Evolutionary conservation across 92 coral and sea anemone genomes (phyloP).

Genomic region (Desmophyllum pertusum): DNA sequence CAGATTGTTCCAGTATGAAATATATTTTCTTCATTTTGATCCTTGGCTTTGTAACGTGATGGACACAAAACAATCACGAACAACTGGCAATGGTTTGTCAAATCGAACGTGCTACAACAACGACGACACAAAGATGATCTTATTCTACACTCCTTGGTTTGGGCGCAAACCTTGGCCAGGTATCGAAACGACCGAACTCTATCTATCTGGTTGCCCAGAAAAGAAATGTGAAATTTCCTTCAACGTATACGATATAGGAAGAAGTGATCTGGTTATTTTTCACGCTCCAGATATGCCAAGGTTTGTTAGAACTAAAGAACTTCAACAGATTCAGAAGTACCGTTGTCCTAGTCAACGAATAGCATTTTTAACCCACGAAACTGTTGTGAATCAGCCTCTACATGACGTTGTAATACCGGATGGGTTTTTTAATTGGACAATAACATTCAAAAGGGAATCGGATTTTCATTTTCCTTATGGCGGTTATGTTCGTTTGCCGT

Average conservation of each 20-base stretch:
- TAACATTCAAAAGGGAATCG: constrained; percentile 24
- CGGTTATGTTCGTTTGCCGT: neutral
- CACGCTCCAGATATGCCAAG: neutral
- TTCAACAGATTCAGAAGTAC: constrained; percentile 19
- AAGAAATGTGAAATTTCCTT: constrained; percentile 20
- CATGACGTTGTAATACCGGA: neutral
- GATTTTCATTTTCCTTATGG: constrained; percentile 23
- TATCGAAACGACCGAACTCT: constrained; percentile 2
- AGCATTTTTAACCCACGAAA: constrained; percentile 7
- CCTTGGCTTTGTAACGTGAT: neutral
- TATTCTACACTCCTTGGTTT: constrained; percentile 24
- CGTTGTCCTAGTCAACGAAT: constrained; percentile 18
- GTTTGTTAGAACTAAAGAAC: neutral
- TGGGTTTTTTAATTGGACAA: constrained; percentile 29
- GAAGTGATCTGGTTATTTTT: constrained; percentile 20
- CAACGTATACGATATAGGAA: constrained; percentile 9
- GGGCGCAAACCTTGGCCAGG: constrained; percentile 4
- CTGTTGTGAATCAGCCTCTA: neutral
- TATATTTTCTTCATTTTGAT: neutral
- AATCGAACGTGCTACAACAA: neutral
- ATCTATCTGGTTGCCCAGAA: constrained; percentile 11
- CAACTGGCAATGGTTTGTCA: too few species aligned
- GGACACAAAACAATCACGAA: too few species aligned
- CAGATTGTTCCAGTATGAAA: neutral
- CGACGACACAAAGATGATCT: constrained; percentile 6